These are phyloP conservation scores for Manacus vitellinus DNA, from an alignment of 2,113 vertebrate species.

Conservation along the genomic window DNA sequence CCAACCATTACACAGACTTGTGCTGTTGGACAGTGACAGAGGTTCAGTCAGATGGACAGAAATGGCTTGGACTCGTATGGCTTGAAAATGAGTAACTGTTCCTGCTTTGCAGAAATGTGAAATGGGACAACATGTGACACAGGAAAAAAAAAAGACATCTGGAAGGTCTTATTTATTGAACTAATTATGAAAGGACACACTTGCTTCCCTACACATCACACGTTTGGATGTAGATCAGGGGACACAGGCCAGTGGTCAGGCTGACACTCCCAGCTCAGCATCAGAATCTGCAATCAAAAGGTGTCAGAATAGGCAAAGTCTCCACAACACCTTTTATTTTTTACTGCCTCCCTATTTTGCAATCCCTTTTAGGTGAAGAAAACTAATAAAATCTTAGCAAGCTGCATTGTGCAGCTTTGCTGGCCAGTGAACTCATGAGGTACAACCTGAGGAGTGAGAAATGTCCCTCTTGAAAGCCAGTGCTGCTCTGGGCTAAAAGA, in stretches of 20 bases:
- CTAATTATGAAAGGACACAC: background rate
- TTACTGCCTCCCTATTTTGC: background rate
- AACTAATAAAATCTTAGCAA: background rate
- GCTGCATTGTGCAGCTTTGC: background rate
- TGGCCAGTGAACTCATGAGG: rapidly evolving
- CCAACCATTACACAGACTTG: background rate
- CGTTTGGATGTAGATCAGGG: background rate
- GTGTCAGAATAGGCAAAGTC: background rate
- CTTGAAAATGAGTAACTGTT: background rate
- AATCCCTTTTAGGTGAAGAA: background rate
- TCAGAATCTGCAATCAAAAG: background rate
- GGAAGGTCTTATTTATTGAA: background rate
- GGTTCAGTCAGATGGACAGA: background rate
- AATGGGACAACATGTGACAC: rapidly evolving
- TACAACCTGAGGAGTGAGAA: background rate
- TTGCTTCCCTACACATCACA: background rate
- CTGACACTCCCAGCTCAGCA: background rate
- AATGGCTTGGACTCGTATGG: background rate
- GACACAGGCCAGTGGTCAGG: background rate
- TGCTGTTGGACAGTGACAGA: background rate
- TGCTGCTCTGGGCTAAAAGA: rapidly evolving
- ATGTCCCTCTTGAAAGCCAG: background rate
- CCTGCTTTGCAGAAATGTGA: background rate
- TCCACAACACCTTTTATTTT: background rate
- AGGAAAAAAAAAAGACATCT: background rate